These are phyloP conservation scores for Cynoglossus semilaevis DNA, from an alignment of 2,113 vertebrate genomes.

Conservation along the genomic window DNA sequence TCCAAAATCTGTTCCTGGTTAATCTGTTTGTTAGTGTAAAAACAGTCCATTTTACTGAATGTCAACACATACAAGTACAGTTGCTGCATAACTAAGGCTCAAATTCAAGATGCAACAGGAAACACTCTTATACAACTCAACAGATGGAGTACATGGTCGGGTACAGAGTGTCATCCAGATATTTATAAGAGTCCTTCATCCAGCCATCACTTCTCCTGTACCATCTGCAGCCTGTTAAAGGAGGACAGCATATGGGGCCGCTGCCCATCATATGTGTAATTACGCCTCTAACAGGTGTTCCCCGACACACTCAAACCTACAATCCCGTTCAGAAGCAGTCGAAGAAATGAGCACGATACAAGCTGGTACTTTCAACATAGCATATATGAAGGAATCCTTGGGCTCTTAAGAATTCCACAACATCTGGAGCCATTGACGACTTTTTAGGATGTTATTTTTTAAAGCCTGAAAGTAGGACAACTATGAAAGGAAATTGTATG, in stretches of 20 bases:
- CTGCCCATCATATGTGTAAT: conserved; percentile 68
- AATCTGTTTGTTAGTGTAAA: too few relatives aligned
- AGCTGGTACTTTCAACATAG: conserved; percentile 64
- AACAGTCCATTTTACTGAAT: conserved; percentile 20
- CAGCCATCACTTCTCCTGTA: conserved; percentile 53
- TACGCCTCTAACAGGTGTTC: conserved; percentile 76
- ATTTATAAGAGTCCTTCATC: conserved; percentile 6
- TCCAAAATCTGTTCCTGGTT: too few relatives aligned
- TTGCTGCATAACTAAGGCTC: conserved; percentile 26
- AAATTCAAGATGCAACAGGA: conserved; percentile 10
- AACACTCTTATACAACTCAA: conserved; percentile 9
- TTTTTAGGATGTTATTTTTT: conserved; percentile 44
- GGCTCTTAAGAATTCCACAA: conserved; percentile 60
- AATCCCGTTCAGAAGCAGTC: conserved; percentile 62
- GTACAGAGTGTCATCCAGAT: conserved; percentile 17
- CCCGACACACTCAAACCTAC: conserved; percentile 61
- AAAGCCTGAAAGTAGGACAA: conserved; percentile 37
- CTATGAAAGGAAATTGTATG: conserved; percentile 65
- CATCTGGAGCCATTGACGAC: conserved; percentile 59
- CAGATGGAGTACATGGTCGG: conserved; percentile 1
- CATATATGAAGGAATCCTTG: conserved; percentile 59
- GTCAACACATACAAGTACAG: conserved; percentile 19
- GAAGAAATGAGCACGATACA: conserved; percentile 47
- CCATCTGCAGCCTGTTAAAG: conserved; percentile 60
- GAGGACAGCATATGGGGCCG: conserved; percentile 38